Conservation (phyloP, 2,797 vertebrate species). For the Myripristis murdjan region DNA sequence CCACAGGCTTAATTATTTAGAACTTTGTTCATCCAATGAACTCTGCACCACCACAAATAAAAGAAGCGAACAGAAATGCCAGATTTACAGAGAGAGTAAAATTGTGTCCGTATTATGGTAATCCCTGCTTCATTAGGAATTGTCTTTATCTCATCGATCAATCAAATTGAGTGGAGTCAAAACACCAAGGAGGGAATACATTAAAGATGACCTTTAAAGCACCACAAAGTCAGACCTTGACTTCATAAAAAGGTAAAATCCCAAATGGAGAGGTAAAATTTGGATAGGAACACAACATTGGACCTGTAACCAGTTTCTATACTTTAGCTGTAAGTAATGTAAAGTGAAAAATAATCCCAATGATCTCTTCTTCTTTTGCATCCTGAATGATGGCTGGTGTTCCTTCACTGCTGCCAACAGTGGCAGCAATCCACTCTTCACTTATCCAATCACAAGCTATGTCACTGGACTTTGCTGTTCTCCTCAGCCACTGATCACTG, state of each 20-base stretch:
- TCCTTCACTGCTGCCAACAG: no score
- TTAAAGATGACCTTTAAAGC: neutral
- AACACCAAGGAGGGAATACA: neutral
- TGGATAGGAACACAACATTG: neutral
- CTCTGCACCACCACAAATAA: slow-evolving; percentile 39
- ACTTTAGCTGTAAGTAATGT: no score
- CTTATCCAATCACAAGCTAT: no score
- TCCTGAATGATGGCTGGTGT: no score
- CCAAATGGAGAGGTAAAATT: neutral
- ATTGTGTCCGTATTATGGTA: slow-evolving; percentile 3
- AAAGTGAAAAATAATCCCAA: no score
- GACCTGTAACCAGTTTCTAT: neutral
- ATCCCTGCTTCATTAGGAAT: slow-evolving; percentile 16
- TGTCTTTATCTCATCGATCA: slow-evolving; percentile 2
- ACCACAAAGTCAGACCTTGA: neutral
- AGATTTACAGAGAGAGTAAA: slow-evolving; percentile 25
- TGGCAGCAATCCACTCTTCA: no score
- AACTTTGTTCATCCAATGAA: slow-evolving; percentile 56
- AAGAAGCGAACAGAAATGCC: slow-evolving; percentile 12
- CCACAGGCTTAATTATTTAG: slow-evolving; percentile 66
- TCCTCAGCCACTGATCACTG: no score
- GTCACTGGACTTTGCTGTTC: no score
- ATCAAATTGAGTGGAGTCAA: neutral
- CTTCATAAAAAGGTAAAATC: neutral
- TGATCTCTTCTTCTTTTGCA: no score